Percentiles rank a stretch among this genome's conserved stretches.
These are phyloP conservation scores for Condylostylus longicornis DNA, from an alignment of 1,140 invertebrate genomes.

Conservation along the genomic window DNA sequence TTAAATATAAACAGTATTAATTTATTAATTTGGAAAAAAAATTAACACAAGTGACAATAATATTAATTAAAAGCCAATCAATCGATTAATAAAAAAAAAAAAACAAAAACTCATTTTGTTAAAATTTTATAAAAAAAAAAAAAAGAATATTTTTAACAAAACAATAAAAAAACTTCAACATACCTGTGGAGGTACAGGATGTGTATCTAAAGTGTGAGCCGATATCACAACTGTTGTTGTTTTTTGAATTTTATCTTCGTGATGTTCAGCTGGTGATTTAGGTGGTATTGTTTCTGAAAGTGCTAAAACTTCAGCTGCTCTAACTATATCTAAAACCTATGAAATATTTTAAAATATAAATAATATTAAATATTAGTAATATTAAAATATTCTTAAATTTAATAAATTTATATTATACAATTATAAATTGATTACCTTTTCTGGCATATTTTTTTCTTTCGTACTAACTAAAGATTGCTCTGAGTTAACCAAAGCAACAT, in stretches of 20 bases:
- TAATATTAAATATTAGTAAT: neutral
- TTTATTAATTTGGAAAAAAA: no score
- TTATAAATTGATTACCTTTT: conserved; percentile 47
- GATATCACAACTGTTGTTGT: conserved; percentile 89
- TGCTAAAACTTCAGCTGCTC: conserved; percentile 70
- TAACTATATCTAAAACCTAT: conserved; percentile 73
- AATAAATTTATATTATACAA: neutral
- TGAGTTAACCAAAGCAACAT: conserved; percentile 9
- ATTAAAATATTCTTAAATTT: neutral
- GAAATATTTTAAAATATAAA: conserved; percentile 6
- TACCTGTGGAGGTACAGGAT: conserved; percentile 23
- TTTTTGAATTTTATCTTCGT: conserved; percentile 57
- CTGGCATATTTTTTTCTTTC: conserved; percentile 58
- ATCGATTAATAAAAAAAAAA: no score
- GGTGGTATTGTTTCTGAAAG: conserved; percentile 48
- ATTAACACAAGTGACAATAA: no score
- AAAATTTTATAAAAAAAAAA: no score
- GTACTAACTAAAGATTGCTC: conserved; percentile 34
- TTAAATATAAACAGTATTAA: no score
- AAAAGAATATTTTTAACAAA: no score
- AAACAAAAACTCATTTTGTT: no score
- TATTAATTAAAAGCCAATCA: no score
- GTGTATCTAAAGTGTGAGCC: conserved; percentile 59
- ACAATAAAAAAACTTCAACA: no score
- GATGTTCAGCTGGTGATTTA: conserved; percentile 55